Percentiles rank a stretch among this genome's conserved stretches.
Conservation (phyloP, 2,797 vertebrate genomes). For the Lacerta bilineata region DNA sequence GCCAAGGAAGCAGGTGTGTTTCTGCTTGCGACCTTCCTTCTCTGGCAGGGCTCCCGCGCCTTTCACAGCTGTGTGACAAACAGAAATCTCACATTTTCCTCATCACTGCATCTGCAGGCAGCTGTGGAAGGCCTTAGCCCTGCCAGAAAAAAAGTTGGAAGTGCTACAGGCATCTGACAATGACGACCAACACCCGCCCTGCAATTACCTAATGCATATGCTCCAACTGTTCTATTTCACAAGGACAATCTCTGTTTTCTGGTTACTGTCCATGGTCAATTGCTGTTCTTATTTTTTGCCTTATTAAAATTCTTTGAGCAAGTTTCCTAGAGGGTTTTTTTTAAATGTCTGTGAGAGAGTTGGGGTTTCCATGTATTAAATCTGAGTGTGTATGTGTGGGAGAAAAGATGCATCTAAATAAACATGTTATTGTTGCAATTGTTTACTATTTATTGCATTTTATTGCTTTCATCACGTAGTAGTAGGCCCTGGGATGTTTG, state of each 20-base stretch:
- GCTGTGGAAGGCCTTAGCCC: not conserved
- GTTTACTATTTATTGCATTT: too few species aligned
- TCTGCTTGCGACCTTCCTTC: not conserved
- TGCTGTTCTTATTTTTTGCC: not conserved
- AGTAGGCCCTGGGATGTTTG: too few species aligned
- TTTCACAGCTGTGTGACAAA: conserved; percentile 13
- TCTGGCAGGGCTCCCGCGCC: not conserved
- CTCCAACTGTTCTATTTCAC: not conserved
- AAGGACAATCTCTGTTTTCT: not conserved
- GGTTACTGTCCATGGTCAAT: not conserved
- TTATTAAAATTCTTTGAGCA: not conserved
- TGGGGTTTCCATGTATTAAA: not conserved
- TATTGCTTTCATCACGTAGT: too few species aligned
- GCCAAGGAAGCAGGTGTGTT: conserved; percentile 17
- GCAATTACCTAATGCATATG: not conserved
- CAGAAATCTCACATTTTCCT: not conserved
- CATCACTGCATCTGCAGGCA: not conserved
- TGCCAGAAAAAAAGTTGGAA: conserved; percentile 3
- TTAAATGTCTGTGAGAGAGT: too few species aligned
- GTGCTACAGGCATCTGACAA: not conserved
- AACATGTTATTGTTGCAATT: too few species aligned
- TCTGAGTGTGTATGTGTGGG: not conserved
- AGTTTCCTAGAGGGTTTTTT: not conserved
- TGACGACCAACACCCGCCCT: not conserved
- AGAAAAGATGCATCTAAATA: not conserved